phyloP scores from a whole-genome alignment of 2,888 invertebrate species.

The Seira musarum region DNA sequence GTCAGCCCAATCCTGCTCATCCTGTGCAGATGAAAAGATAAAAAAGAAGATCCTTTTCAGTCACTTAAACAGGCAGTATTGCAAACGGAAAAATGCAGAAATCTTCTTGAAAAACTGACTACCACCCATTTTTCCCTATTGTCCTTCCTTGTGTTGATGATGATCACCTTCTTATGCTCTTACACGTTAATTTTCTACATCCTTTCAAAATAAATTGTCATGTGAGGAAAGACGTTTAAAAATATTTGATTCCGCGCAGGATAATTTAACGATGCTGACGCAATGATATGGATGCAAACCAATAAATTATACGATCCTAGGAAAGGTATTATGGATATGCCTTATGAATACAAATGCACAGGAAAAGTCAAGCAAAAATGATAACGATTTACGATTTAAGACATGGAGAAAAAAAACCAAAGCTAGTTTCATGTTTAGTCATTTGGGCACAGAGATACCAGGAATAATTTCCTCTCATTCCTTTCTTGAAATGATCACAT shows the following conservation, averaged over 20 bases:
- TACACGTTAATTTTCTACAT: conserved; percentile 46
- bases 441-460: neutral
- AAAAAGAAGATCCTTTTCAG: conserved; percentile 61
- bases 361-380: neutral
- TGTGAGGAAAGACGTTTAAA: neutral
- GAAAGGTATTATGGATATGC: neutral
- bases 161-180: conserved; percentile 39
- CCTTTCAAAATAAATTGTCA: conserved; percentile 37
- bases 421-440: neutral
- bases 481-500: neutral
- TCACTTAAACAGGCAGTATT: conserved; percentile 40
- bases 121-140: conserved; percentile 55
- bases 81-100: conserved; percentile 37
- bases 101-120: conserved; percentile 19
- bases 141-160: conserved; percentile 44
- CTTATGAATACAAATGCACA: neutral
- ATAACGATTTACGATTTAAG: too few relatives aligned
- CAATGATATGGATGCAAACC: neutral
- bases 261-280: neutral
- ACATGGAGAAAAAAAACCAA: conserved; percentile 2
- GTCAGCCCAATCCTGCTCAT: conserved; percentile 61
- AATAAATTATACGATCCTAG: neutral
- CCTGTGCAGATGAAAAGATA: conserved; percentile 57
- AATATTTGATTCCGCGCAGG: neutral
- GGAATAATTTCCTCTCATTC: conserved; percentile 6